Evolutionary conservation across 2,797 vertebrate genomes (phyloP), one percentile per base, ranked within the genome.

Genomic region (Phrynocephalus guinanensis): DNA sequence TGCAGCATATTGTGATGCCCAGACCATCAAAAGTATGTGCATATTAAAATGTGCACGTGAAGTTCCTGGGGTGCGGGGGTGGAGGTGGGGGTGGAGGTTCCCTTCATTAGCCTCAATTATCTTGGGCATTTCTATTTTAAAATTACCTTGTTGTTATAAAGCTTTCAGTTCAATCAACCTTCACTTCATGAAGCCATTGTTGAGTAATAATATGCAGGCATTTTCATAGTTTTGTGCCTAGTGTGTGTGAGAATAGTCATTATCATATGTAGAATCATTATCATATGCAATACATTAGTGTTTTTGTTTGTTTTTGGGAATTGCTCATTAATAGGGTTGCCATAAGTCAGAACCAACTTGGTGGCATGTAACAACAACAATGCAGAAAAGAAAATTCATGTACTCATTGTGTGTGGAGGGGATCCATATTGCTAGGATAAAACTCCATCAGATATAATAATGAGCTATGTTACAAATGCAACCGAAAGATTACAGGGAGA

Each of bases 91-190:
- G 52, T 11, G 52, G 52, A 8, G 52, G 9, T 56, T 56, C 92
- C 48, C 33, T 89, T 91, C 90, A 83, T 88, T 93, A 90, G 87
- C 70, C 76, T 92, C 33, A 89, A 75, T 91, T 83, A 20, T 78
- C 86, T 83, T 77, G 6, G 79, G 15, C 33, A 88, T 92, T 93
- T 94, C 20, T 86, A 44, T 93, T 90, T 90, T 90, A 88, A 94
- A 90, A 93, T 88, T 84, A 91, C 92, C 86, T 70, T 76, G 18
- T 73, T 13, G 3, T 52, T 30, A 3, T 0, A 16, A 79, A 87
- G 48, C 0, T 88, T 79, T 67, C 76, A 15, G 80, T 83, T 83
- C 86, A 83, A 83, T 87, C 86, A 83, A 80, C 73, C 66, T 87
- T 52, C 88, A 26, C 22, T 79, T 60, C 10, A 93, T 3, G 60